A percentile compares a stretch with the other conserved stretches of the same genome.
Conservation (phyloP, 2,113 vertebrate species). For the Numida meleagris region DNA sequence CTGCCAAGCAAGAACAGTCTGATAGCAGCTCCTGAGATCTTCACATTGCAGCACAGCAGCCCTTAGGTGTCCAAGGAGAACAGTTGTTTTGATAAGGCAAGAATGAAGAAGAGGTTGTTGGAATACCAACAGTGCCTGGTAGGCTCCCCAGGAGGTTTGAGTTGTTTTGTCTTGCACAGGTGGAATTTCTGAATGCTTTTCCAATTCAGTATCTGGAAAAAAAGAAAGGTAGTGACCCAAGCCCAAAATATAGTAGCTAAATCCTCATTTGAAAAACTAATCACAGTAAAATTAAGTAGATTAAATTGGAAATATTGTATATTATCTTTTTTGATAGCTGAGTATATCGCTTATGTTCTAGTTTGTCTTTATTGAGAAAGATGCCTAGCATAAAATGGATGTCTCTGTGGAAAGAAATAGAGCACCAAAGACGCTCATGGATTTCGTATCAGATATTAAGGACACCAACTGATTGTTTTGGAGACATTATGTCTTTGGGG, state of each 20-base stretch:
- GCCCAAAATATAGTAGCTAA: not conserved
- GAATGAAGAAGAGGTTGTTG: not conserved
- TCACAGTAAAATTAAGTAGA: slow-evolving; percentile 11
- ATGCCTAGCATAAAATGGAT: not conserved
- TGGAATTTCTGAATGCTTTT: slow-evolving; percentile 11
- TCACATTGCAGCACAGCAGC: not conserved
- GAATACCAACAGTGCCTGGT: not conserved
- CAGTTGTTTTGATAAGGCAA: not conserved
- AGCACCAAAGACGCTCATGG: not conserved
- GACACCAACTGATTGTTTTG: not conserved
- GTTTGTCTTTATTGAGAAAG: not conserved
- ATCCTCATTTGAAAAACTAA: not conserved
- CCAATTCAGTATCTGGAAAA: not conserved
- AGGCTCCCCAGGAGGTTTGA: not conserved
- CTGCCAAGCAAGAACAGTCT: slow-evolving; percentile 60
- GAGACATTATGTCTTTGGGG: not conserved
- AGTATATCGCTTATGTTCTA: not conserved
- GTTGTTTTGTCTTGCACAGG: not conserved
- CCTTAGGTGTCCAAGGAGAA: not conserved
- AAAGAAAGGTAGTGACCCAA: not conserved
- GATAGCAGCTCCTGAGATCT: slow-evolving; percentile 25
- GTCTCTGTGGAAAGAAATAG: not conserved
- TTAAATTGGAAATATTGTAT: not conserved
- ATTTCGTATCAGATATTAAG: not conserved
- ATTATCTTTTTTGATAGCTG: not conserved